A percentile compares a stretch with the other conserved stretches of the same genome.
Conservation (phyloP, 2,113 vertebrate species). For the Isurus oxyrinchus region DNA sequence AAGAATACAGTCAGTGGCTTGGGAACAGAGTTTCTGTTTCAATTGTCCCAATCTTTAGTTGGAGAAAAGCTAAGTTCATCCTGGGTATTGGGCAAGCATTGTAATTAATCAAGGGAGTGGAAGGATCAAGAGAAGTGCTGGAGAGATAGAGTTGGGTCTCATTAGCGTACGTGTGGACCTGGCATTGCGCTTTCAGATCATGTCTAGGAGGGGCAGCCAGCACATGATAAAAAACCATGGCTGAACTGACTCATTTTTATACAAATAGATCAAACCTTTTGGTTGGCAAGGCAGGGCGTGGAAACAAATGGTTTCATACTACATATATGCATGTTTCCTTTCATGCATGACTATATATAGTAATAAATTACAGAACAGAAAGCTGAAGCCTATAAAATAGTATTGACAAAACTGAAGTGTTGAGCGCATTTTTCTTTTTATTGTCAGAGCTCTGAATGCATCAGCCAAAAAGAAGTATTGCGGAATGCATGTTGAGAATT, state of each 20-base stretch:
- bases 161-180: background rate
- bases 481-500: slow-evolving; percentile 6
- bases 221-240: background rate
- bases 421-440: background rate
- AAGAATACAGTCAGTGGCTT: background rate
- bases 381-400: background rate
- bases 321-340: background rate
- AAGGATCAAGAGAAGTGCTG: background rate
- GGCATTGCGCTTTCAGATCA: background rate
- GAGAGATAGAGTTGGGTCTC: background rate
- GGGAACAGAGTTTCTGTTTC: background rate
- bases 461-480: background rate
- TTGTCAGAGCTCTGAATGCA: too few relatives aligned
- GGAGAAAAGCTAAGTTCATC: background rate
- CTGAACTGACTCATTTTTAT: background rate
- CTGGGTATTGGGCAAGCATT: background rate
- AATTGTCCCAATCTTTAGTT: background rate
- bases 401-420: background rate
- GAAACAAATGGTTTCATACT: background rate
- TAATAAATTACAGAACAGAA: background rate
- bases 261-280: background rate
- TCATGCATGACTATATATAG: background rate
- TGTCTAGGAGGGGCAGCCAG: background rate
- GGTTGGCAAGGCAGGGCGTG: background rate
- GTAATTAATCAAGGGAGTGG: background rate